Percentiles rank a stretch among this genome's conserved stretches.
Evolutionary conservation across 92 coral and sea anemone species (phyloP).

Genomic region (Micromussa lordhowensis): DNA sequence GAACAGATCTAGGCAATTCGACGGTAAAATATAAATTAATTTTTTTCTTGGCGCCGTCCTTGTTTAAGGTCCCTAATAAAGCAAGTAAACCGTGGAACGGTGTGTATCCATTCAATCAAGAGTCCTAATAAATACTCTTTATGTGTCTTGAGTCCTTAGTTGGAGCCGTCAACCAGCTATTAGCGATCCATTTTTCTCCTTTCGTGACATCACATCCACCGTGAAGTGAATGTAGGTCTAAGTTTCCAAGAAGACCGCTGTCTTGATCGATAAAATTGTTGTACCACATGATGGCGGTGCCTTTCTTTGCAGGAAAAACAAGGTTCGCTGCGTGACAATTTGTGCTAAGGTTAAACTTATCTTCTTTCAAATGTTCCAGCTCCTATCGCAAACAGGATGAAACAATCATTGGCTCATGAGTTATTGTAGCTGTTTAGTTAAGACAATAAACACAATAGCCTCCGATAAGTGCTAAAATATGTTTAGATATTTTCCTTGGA

Average conservation of each 20-base stretch:
- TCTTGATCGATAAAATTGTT: slow-evolving; percentile 82
- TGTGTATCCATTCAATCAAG: neutral
- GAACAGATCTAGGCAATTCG: too few relatives aligned
- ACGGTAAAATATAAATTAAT: too few relatives aligned
- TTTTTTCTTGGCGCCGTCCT: too few relatives aligned
- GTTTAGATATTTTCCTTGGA: too few relatives aligned
- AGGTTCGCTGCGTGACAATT: slow-evolving; percentile 78
- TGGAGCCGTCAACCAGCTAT: slow-evolving; percentile 96
- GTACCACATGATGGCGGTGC: slow-evolving; percentile 95
- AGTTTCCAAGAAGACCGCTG: slow-evolving; percentile 82
- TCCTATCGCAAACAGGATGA: slow-evolving; percentile 14
- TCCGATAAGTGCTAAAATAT: too few relatives aligned
- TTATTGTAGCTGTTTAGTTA: too few relatives aligned
- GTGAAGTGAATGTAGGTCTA: slow-evolving; percentile 82
- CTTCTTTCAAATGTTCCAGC: slow-evolving; percentile 34
- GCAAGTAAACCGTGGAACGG: neutral
- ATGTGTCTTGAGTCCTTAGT: slow-evolving; percentile 59
- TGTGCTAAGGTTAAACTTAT: slow-evolving; percentile 78
- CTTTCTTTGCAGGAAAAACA: slow-evolving; percentile 83
- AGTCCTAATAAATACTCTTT: slow-evolving; percentile 65
- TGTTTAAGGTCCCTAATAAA: too few relatives aligned
- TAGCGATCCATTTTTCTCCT: slow-evolving; percentile 96
- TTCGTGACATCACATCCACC: slow-evolving; percentile 93
- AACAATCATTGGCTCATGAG: neutral
- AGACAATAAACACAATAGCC: too few relatives aligned